Conservation (phyloP, 2,888 invertebrate genomes). For the Machimus atricapillus region DNA sequence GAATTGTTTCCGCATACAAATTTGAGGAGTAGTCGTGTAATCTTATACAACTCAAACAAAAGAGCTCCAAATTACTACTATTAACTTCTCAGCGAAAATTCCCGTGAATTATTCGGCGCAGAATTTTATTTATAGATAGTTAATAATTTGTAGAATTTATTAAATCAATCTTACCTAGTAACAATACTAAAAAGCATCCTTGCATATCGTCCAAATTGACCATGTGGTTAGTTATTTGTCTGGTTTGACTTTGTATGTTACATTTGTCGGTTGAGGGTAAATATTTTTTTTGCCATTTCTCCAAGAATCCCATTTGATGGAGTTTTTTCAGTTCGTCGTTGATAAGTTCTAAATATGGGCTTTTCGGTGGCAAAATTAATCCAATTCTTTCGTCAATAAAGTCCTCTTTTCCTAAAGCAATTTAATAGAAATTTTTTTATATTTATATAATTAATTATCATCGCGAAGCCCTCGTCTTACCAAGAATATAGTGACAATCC, state of each 20-base stretch:
- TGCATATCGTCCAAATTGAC: slow-evolving; percentile 92
- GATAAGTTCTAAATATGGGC: slow-evolving; percentile 78
- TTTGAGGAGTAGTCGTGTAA: too few species aligned
- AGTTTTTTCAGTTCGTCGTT: slow-evolving; percentile 81
- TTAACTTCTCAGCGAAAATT: background rate
- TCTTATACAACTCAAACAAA: too few species aligned
- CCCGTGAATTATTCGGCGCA: background rate
- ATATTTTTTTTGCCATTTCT: slow-evolving; percentile 81
- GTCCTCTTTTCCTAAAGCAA: slow-evolving; percentile 70
- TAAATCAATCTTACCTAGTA: slow-evolving; percentile 70
- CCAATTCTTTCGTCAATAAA: slow-evolving; percentile 82
- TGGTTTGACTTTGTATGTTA: slow-evolving; percentile 69
- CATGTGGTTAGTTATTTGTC: slow-evolving; percentile 83
- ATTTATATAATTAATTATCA: slow-evolving; percentile 46
- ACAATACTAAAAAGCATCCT: slow-evolving; percentile 86
- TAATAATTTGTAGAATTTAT: background rate
- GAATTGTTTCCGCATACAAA: too few species aligned
- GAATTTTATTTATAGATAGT: background rate
- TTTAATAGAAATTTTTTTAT: background rate
- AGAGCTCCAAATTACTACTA: background rate
- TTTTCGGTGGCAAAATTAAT: slow-evolving; percentile 75
- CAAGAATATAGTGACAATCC: slow-evolving; percentile 77
- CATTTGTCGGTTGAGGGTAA: slow-evolving; percentile 82
- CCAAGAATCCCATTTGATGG: slow-evolving; percentile 84
- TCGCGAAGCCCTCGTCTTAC: slow-evolving; percentile 56